Conservation (phyloP, 2,797 vertebrate species). For the Fundulus diaphanus region DNA sequence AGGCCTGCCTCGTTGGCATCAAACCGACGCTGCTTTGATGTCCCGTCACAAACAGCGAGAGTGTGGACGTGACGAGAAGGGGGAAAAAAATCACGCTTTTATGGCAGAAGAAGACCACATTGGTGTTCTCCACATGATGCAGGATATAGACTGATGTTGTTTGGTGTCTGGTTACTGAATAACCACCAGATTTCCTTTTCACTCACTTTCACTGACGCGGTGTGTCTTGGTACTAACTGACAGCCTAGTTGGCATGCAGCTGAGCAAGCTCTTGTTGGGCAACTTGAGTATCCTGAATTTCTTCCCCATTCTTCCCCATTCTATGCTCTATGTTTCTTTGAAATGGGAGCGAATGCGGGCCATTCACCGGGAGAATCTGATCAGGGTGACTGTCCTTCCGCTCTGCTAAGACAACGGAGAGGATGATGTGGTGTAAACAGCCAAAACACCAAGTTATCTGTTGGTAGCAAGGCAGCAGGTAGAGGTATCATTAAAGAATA, state of each 20-base stretch:
- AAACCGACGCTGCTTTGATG: neutral
- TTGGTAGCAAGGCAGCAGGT: neutral
- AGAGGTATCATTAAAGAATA: conserved; percentile 42
- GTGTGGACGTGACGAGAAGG: conserved; percentile 5
- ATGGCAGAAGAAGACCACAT: conserved; percentile 8
- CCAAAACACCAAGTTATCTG: neutral
- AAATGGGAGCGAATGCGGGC: conserved; percentile 60
- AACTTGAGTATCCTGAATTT: conserved; percentile 19
- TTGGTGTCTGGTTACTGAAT: conserved; percentile 74
- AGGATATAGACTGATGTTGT: conserved; percentile 42
- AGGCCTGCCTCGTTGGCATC: neutral
- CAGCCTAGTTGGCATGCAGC: neutral
- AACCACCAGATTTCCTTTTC: conserved; percentile 44
- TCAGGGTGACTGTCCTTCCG: conserved; percentile 7
- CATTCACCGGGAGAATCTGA: conserved; percentile 57
- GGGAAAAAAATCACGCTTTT: conserved; percentile 5
- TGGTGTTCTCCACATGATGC: conserved; percentile 21
- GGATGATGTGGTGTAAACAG: conserved; percentile 8
- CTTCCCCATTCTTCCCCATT: conserved; percentile 16
- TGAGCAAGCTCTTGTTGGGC: conserved; percentile 5
- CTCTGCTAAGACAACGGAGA: conserved; percentile 18
- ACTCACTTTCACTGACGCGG: conserved; percentile 11
- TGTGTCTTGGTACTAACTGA: conserved; percentile 9
- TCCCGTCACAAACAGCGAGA: neutral
- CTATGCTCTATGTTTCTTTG: conserved; percentile 48